Evolutionary conservation across 2,113 vertebrate genomes (phyloP).

Genomic region (Ailuropoda melanoleuca): DNA sequence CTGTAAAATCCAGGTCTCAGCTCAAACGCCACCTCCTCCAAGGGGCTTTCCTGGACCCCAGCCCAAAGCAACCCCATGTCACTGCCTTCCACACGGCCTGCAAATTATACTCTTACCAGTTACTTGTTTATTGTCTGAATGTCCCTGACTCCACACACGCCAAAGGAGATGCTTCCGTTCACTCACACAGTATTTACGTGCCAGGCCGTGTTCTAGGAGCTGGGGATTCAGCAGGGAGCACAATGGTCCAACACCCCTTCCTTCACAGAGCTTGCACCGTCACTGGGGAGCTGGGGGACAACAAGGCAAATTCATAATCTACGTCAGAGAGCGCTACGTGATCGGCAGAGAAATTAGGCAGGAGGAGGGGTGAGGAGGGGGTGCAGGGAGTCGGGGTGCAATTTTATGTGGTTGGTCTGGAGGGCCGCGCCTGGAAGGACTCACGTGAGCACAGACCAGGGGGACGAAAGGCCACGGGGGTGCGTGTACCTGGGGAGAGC

Average conservation of each 20-base stretch:
- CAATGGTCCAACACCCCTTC: neutral
- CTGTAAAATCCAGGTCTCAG: neutral
- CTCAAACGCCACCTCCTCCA: neutral
- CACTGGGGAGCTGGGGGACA: neutral
- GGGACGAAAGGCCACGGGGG: accelerated
- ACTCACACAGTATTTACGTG: neutral
- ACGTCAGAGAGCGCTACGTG: accelerated
- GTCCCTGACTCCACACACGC: neutral
- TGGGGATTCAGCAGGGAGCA: neutral
- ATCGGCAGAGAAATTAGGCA: too few species aligned
- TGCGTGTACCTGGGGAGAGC: accelerated
- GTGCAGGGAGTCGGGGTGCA: neutral
- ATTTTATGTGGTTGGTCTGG: neutral
- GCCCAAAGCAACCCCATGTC: neutral
- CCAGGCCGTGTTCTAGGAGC: neutral
- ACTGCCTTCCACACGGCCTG: neutral
- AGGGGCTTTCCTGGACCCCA: neutral
- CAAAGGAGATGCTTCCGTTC: neutral
- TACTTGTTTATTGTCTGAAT: neutral
- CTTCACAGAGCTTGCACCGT: neutral
- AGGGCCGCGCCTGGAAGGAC: neutral
- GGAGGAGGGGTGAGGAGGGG: neutral
- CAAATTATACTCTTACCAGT: neutral
- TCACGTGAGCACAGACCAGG: neutral
- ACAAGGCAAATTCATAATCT: neutral